A percentile compares a stretch with the other conserved stretches of the same genome.
Evolutionary conservation across 2,888 invertebrate genomes (phyloP).

Genomic region (Proisotoma minuta): DNA sequence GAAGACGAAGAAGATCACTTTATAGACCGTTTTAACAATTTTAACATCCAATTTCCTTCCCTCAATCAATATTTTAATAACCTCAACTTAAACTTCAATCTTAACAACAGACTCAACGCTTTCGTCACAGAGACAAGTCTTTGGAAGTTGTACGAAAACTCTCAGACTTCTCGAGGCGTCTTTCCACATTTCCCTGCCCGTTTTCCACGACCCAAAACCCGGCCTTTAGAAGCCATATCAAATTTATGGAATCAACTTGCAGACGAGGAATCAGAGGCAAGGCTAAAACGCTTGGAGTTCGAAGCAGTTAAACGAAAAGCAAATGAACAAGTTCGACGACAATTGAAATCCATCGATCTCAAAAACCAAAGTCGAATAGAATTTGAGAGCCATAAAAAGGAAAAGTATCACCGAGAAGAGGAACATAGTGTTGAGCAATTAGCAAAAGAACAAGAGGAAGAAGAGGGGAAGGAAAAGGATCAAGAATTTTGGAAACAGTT

Average conservation of each 20-base stretch:
- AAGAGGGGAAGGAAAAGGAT: background rate
- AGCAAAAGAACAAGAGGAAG: background rate
- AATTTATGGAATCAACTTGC: conserved; percentile 24
- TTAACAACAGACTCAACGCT: conserved; percentile 23
- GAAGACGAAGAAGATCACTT: no score
- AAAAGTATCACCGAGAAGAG: no score
- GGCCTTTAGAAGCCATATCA: background rate
- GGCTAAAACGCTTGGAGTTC: conserved; percentile 2
- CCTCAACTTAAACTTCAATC: conserved; percentile 40
- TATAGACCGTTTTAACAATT: no score
- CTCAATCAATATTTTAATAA: conserved; percentile 40
- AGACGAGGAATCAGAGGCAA: conserved; percentile 2
- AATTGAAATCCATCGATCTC: no score
- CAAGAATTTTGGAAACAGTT: conserved; percentile 35
- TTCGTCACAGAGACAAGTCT: conserved; percentile 35
- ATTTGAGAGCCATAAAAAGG: background rate
- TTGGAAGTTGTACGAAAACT: conserved; percentile 44
- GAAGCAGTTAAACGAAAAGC: conserved; percentile 5
- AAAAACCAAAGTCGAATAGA: no score
- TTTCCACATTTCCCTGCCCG: conserved; percentile 19
- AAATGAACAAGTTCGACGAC: background rate
- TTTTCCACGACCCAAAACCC: background rate
- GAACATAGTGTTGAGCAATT: no score
- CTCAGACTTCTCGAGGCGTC: no score
- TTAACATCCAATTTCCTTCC: background rate